Base-by-base conservation (phyloP, 2,797 vertebrate genomes). In the Eutrigla gurnardus region DNA sequence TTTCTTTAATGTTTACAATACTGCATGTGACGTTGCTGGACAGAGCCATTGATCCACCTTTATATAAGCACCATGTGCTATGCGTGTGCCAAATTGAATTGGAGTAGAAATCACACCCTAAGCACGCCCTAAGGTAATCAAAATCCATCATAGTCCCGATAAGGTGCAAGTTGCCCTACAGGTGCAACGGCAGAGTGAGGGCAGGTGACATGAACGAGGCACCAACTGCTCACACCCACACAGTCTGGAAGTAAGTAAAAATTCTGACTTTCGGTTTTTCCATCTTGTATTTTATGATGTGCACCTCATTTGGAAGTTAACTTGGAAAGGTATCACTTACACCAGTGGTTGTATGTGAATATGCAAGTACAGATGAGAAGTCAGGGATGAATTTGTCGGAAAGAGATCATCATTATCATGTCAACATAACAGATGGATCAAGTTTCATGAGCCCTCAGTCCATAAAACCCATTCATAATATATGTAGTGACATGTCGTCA, bases 401-500 rank as follows among this genome's bases (percentile, higher is more conserved):
- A 52, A 42, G 43, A 74, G 45, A 53, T 18, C 9, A 49, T 50
- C 5, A 49, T 61, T 25, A n/a, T 67, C 35, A 63, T 13, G 46
- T 65, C 43, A 4, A 52, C 43, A 50, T 15, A 32, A 18, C 35
- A 47, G 35, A 14, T 35, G 3, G 8, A 55, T 42, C 33, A 39
- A 17, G 32, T 50, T 49, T 47, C 35, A 68, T 36, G 33, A 61
- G 54, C 5, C 6, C 6, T 2, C 15, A 18, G 25, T 10, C 55
- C n/a, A 37, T 63, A 55, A 53, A 53, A 54, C 13, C 40, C 37
- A 14, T 32, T 36, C 25, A 10, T 15, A 11, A 45, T 7, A 25
- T 18, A 9, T 61, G 49, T 62, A 32, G 54, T 17, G 42, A 59
- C 71, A 57, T 11, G 72, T 52, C 57, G 42, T 12, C 43, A 42